phyloP scores from a whole-genome alignment of 2,113 vertebrate species.

The Callaeas wilsoni region DNA sequence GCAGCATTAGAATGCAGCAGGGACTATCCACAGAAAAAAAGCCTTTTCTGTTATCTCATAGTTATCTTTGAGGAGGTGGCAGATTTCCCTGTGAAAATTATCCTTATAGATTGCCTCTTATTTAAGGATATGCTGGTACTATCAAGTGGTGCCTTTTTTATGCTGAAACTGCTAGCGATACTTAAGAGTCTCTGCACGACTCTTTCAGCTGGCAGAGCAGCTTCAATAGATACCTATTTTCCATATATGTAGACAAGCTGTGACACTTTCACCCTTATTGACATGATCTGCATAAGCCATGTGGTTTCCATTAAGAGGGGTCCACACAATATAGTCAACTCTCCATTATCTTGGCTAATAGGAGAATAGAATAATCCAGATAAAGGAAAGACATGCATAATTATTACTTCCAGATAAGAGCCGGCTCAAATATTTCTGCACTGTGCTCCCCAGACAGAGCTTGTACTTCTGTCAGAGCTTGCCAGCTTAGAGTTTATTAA shows the following conservation, averaged over 20 bases:
- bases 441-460: not conserved
- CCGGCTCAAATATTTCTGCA: not conserved
- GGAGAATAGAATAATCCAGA: constrained; percentile 30
- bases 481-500: constrained; percentile 19
- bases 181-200: not conserved
- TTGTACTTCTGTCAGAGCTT: constrained; percentile 20
- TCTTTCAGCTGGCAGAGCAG: not conserved
- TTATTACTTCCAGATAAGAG: constrained; percentile 42
- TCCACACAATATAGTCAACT: not conserved
- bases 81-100: constrained; percentile 16
- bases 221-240: not conserved
- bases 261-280: not conserved
- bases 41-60: not conserved
- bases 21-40: not conserved
- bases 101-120: not conserved
- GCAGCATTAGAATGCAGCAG: constrained; percentile 13
- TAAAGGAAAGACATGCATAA: constrained; percentile 40
- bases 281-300: not conserved
- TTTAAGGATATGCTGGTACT: not conserved
- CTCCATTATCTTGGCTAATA: constrained; percentile 29
- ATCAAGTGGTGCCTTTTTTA: not conserved
- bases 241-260: not conserved
- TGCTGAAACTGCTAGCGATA: not conserved
- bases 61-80: constrained; percentile 7
- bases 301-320: not conserved